Conservation (phyloP, 2,797 vertebrate genomes). For the Rhodeus uyekii region DNA sequence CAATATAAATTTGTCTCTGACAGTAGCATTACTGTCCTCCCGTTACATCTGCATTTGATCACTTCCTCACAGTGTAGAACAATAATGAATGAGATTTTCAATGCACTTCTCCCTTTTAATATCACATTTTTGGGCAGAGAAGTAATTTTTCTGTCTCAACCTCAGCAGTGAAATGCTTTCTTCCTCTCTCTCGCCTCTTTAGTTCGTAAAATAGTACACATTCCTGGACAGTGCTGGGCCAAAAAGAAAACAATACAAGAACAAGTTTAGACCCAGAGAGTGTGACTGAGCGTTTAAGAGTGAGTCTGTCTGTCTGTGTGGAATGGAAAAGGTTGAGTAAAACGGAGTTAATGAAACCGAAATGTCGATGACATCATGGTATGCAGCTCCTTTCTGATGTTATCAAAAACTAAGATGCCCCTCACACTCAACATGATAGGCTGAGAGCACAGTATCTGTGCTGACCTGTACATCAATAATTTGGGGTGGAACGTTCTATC, state of each 20-base stretch:
- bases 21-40: neutral
- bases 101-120: neutral
- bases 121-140: neutral
- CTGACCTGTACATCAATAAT: constrained; percentile 11
- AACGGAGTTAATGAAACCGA: neutral
- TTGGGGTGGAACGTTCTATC: neutral
- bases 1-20: neutral
- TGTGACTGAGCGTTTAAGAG: neutral
- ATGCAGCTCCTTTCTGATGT: neutral
- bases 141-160: neutral
- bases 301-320: neutral
- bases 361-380: neutral
- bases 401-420: neutral
- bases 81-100: neutral
- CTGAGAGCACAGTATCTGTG: neutral
- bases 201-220: constrained; percentile 74
- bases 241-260: constrained; percentile 38
- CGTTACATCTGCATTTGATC: neutral
- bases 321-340: neutral
- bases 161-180: neutral
- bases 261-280: constrained; percentile 74
- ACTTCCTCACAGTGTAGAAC: neutral
- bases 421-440: neutral
- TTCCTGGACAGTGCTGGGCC: constrained; percentile 72
- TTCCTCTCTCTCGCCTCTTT: neutral